A percentile compares a stretch with the other conserved stretches of the same genome.
Conservation (phyloP, 2,888 invertebrate species). For the Drosophila eohydei region DNA sequence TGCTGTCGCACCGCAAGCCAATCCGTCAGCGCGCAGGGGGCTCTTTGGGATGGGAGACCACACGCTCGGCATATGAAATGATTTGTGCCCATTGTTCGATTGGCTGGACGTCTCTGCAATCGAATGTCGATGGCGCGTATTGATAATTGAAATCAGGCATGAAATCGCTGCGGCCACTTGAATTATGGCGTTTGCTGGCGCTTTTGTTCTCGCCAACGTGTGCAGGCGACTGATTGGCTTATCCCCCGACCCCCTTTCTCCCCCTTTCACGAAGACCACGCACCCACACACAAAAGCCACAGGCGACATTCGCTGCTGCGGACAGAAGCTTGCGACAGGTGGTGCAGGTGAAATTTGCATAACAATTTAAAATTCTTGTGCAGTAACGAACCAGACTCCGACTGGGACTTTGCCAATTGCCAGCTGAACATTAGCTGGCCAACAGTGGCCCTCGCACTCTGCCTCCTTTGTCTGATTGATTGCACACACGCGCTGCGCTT, state of each 20-base stretch:
- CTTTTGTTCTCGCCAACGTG: constrained; percentile 76
- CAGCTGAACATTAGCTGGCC: constrained; percentile 30
- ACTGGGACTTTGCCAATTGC: constrained; percentile 8
- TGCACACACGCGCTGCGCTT: constrained; percentile 66
- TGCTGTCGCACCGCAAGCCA: constrained; percentile 23
- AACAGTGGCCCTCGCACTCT: not conserved
- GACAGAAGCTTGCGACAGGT: constrained; percentile 2
- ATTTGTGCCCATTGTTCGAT: constrained; percentile 78
- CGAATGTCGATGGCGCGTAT: constrained; percentile 68
- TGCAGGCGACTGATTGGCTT: constrained; percentile 40
- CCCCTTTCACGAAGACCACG: not conserved
- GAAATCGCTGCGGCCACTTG: constrained; percentile 78
- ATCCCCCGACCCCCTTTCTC: not conserved
- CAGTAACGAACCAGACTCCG: constrained; percentile 56
- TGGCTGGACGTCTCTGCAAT: constrained; percentile 33
- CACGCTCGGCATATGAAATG: constrained; percentile 80
- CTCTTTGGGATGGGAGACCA: constrained; percentile 46
- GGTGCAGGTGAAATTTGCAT: constrained; percentile 65
- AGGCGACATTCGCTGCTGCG: constrained; percentile 13
- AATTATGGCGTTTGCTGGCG: constrained; percentile 80
- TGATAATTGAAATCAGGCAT: constrained; percentile 81
- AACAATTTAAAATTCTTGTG: constrained; percentile 79
- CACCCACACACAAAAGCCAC: constrained; percentile 1
- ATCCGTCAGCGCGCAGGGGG: constrained; percentile 5
- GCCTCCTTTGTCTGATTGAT: constrained; percentile 56